A percentile compares a stretch with the other conserved stretches of the same genome.
Evolutionary conservation across 2,888 invertebrate genomes (phyloP).

Genomic region (Mesorhabditis sp.): DNA sequence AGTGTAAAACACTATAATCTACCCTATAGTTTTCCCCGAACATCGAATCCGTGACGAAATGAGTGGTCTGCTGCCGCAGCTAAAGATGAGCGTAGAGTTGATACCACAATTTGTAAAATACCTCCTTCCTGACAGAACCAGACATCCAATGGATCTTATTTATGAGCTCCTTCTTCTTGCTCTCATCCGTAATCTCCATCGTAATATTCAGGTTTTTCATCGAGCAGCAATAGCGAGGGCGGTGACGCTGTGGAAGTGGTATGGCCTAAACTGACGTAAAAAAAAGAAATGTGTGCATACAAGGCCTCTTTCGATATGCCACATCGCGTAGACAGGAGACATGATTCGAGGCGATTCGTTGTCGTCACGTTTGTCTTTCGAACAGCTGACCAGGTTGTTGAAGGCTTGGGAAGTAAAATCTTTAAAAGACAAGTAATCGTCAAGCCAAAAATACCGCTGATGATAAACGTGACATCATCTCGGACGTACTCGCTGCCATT

Average conservation of each 20-base stretch:
- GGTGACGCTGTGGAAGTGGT: neutral
- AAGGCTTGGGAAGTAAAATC: too few relatives aligned
- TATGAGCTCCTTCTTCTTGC: neutral
- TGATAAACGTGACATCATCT: too few relatives aligned
- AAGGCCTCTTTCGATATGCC: too few relatives aligned
- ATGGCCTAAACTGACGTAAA: neutral
- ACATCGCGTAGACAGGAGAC: too few relatives aligned
- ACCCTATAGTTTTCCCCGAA: neutral
- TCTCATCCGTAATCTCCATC: neutral
- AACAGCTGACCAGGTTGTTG: too few relatives aligned
- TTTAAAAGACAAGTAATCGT: too few relatives aligned
- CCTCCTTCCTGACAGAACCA: constrained; percentile 6
- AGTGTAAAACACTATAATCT: neutral
- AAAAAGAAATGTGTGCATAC: too few relatives aligned
- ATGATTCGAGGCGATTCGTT: too few relatives aligned
- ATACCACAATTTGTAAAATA: neutral
- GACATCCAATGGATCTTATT: neutral
- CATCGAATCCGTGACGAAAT: neutral
- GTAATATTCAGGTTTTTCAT: neutral
- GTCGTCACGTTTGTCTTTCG: too few relatives aligned
- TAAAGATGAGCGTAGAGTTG: neutral
- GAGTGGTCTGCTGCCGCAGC: neutral
- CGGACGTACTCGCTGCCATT: too few relatives aligned
- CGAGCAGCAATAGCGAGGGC: constrained; percentile 5
- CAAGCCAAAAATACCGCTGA: too few relatives aligned